These are phyloP conservation scores for Bhutanitis thaidina DNA, from an alignment of 2,888 invertebrate genomes.

Conservation along the genomic window DNA sequence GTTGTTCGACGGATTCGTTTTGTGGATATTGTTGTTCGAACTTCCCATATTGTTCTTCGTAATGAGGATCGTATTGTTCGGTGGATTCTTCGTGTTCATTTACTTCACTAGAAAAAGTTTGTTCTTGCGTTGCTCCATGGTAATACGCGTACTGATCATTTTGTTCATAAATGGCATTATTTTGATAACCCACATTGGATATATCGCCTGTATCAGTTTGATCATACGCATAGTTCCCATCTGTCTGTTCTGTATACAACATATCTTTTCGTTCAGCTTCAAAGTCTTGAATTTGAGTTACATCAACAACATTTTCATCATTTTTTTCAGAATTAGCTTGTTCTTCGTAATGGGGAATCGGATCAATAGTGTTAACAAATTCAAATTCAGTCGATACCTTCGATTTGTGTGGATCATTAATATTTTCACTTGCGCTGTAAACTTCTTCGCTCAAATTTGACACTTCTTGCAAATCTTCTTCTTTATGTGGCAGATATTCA, in stretches of 20 bases:
- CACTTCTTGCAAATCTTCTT: background rate
- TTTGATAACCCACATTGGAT: background rate
- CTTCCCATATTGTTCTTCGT: slow-evolving; percentile 19
- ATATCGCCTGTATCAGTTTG: slow-evolving; percentile 16
- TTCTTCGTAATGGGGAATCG: slow-evolving; percentile 1
- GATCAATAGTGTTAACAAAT: background rate
- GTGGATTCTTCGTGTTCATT: slow-evolving; percentile 28
- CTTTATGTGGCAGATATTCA: background rate
- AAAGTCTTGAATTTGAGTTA: slow-evolving; percentile 44
- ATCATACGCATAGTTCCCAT: slow-evolving; percentile 35
- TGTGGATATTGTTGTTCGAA: slow-evolving; percentile 15
- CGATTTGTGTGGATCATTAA: background rate
- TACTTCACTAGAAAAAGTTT: slow-evolving; percentile 37
- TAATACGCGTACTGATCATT: slow-evolving; percentile 29
- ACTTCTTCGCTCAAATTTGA: background rate
- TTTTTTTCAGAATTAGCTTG: slow-evolving; percentile 4
- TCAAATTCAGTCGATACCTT: background rate
- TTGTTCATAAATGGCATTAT: slow-evolving; percentile 23
- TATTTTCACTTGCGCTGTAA: background rate
- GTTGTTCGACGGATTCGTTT: slow-evolving; percentile 14
- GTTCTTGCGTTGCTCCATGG: slow-evolving; percentile 40
- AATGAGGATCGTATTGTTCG: slow-evolving; percentile 22
- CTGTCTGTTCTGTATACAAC: slow-evolving; percentile 49
- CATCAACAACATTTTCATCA: slow-evolving; percentile 9
- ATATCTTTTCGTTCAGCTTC: slow-evolving; percentile 51